A percentile compares a stretch with the other conserved stretches of the same genome.
phyloP scores from a whole-genome alignment of 2,797 vertebrate species.

The Mus caroli region DNA sequence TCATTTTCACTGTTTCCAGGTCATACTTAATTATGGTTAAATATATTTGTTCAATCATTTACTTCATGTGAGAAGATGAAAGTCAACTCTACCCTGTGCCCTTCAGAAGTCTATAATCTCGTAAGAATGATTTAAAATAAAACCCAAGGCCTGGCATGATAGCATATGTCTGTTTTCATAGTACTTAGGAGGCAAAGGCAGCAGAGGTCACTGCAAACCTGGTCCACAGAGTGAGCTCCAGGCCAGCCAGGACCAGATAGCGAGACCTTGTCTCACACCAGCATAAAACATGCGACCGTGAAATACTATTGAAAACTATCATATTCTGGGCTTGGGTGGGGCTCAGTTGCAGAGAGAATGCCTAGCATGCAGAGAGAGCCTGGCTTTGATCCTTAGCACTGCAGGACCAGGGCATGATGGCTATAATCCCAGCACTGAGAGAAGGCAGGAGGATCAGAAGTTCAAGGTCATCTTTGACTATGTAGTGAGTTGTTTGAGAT shows the following conservation, averaged over 20 bases:
- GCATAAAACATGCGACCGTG: not conserved
- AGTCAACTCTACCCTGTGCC: not conserved
- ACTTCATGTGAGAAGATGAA: not conserved
- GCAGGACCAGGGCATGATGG: not conserved
- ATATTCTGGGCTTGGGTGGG: not conserved
- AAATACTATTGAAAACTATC: not conserved
- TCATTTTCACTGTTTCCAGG: not conserved
- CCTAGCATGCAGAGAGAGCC: not conserved
- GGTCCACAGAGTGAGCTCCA: not conserved
- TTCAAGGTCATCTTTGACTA: not conserved
- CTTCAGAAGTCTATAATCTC: not conserved
- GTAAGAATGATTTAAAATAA: conserved; percentile 47
- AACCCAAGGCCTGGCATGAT: not conserved
- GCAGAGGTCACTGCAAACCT: not conserved
- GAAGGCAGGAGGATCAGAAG: not conserved
- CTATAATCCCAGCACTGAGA: not conserved
- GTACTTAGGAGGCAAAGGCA: not conserved
- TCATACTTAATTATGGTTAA: not conserved
- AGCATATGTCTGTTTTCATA: not conserved
- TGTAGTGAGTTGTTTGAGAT: not conserved
- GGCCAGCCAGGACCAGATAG: not conserved
- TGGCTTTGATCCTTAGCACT: not conserved
- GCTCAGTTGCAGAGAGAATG: not conserved
- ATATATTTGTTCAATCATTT: not conserved
- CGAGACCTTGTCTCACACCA: not conserved